Evolutionary conservation across 30 jellyfish, hydroid and myxozoan genomes (phyloP), one percentile per base, ranked within the genome.

Genomic region (Morbakka virulenta): DNA sequence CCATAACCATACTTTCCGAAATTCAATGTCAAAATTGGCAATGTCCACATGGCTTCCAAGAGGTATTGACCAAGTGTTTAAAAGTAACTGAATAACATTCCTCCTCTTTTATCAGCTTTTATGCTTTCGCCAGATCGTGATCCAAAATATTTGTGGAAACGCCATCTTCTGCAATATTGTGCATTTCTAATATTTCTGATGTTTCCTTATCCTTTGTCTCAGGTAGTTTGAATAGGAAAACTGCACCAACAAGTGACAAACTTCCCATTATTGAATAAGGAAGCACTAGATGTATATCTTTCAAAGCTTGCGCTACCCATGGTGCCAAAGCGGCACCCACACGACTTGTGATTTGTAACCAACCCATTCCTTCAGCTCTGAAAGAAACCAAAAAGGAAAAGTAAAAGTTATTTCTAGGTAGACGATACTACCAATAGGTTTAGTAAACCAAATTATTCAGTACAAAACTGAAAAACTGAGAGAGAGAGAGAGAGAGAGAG

Each of bases 261-360:
- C 52, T 49, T 14, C 97, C 97, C 97, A 89, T 89, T 36, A 89
- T 72, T 32, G 79, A 34, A 64, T 81, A 89, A 1, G 97, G 97
- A 1, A 67, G 41, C 17, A 25, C 50, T 3, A 24, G 28, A 66
- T 89, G 95, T 29, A 78, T 70, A 4, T 4, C 50, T 52, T 51
- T 75, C 86, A 89, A 33, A 30, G 75, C 85, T 62, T 69, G 66
- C 6, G 97, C 89, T 3, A 89, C 87, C 97, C 97, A 89, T 2
- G 97, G 97, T 2, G 97, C 88, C 50, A 76, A 50, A 34, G 95
- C 95, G 22, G 93, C 91, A 0, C 97, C 97, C 17, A 82, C 77
- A 3, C 95, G 73, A 30, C 93, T 74, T 32, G 95, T 35, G n/a
- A 82, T 63, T 41, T 81, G 95, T 50, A 89, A 69, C 26, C 63